phyloP scores from a whole-genome alignment of 2,888 invertebrate species.

The Hirtodrosophila trivittata region DNA sequence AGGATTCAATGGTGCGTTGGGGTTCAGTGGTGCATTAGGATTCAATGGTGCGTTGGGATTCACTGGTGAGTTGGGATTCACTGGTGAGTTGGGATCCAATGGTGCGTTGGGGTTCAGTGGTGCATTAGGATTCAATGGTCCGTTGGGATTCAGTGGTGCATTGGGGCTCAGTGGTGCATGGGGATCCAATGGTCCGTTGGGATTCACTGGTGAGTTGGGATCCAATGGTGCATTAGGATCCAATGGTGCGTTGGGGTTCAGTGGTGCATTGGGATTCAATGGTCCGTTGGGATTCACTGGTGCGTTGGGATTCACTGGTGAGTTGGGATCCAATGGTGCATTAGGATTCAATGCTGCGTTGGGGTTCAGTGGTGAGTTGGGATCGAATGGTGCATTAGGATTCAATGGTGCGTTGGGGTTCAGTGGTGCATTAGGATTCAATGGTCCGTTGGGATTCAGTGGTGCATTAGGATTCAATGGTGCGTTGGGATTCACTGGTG shows the following conservation, averaged over 20 bases:
- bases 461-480: not conserved
- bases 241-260: not conserved
- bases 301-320: not conserved
- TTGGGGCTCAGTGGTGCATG: not conserved
- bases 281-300: not conserved
- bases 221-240: fast-evolving
- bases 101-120: not conserved
- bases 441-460: not conserved
- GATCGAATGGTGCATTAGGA: not conserved
- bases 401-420: not conserved
- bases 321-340: not conserved
- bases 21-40: fast-evolving
- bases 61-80: not conserved
- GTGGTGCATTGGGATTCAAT: not conserved
- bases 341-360: not conserved
- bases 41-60: not conserved
- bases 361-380: fast-evolving
- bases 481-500: not conserved
- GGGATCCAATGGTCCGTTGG: fast-evolving
- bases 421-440: fast-evolving
- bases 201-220: not conserved
- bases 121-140: not conserved
- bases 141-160: not conserved
- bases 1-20: not conserved
- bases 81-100: fast-evolving